phyloP scores from a whole-genome alignment of 1,140 invertebrate genomes.

The Cheumatopsyche charites region DNA sequence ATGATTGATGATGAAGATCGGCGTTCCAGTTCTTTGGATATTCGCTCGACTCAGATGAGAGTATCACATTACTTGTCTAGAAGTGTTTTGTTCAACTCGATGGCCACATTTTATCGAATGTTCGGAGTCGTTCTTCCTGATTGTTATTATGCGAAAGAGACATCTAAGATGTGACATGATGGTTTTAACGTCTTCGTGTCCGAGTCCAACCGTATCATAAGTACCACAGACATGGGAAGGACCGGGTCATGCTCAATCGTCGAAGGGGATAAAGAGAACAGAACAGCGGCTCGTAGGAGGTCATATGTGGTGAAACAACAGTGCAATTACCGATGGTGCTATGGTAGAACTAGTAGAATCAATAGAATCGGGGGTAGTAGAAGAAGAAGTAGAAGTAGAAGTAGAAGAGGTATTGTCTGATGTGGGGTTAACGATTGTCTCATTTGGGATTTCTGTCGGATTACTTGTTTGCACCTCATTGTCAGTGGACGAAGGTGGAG shows the following conservation, averaged over 20 bases:
- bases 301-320: slow-evolving; percentile 47
- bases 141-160: too few relatives aligned
- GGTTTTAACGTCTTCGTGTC: not conserved
- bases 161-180: too few relatives aligned
- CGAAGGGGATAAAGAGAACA: not conserved
- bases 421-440: slow-evolving; percentile 10
- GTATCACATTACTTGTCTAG: slow-evolving; percentile 54
- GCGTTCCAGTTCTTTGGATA: slow-evolving; percentile 56
- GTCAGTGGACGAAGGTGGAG: slow-evolving; percentile 25
- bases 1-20: slow-evolving; percentile 28
- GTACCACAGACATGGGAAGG: slow-evolving; percentile 12
- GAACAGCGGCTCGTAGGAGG: not conserved
- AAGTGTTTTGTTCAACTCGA: slow-evolving; percentile 43
- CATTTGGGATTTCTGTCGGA: slow-evolving; percentile 22
- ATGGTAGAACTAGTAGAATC: slow-evolving; percentile 45
- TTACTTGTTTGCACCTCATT: slow-evolving; percentile 47
- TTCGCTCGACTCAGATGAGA: slow-evolving; percentile 51
- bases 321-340: slow-evolving; percentile 55
- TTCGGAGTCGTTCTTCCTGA: too few relatives aligned
- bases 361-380: not conserved
- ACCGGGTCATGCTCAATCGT: not conserved
- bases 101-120: not conserved
- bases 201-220: not conserved
- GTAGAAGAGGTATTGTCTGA: not conserved
- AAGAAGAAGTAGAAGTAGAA: slow-evolving; percentile 15